Percentiles rank a stretch among this genome's conserved stretches.
These are phyloP conservation scores for Drosophila bipectinata DNA, from an alignment of 1,140 invertebrate genomes.

Conservation along the genomic window DNA sequence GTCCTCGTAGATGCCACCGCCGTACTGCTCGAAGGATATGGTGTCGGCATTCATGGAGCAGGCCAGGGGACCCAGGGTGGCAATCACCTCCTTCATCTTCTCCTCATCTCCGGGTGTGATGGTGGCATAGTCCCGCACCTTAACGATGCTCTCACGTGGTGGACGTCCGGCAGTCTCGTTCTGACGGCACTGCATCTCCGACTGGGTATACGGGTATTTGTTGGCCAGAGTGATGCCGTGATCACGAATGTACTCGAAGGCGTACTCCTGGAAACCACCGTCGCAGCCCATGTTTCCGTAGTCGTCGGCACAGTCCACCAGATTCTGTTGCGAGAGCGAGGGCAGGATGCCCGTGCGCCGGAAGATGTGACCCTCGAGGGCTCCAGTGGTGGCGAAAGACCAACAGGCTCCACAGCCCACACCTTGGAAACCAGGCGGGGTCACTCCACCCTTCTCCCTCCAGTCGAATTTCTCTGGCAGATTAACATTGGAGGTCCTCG, in stretches of 20 bases:
- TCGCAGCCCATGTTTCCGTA: slow-evolving; percentile 88
- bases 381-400: slow-evolving; percentile 86
- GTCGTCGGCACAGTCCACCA: slow-evolving; percentile 88
- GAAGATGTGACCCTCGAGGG: slow-evolving; percentile 86
- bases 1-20: slow-evolving; percentile 87
- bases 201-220: slow-evolving; percentile 85
- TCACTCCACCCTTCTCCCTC: slow-evolving; percentile 88
- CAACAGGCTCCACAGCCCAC: slow-evolving; percentile 86
- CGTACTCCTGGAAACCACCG: slow-evolving; percentile 88
- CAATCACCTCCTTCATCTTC: slow-evolving; percentile 90
- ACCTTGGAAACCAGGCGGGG: slow-evolving; percentile 89
- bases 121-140: slow-evolving; percentile 88
- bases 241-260: slow-evolving; percentile 88
- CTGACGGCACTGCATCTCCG: slow-evolving; percentile 86
- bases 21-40: slow-evolving; percentile 92
- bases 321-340: slow-evolving; percentile 87
- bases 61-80: slow-evolving; percentile 91
- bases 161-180: slow-evolving; percentile 80
- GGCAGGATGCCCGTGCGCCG: slow-evolving; percentile 88
- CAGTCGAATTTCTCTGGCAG: slow-evolving; percentile 87
- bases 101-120: slow-evolving; percentile 88
- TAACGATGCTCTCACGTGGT: slow-evolving; percentile 86
- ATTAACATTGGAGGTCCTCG: slow-evolving; percentile 36
- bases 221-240: slow-evolving; percentile 87
- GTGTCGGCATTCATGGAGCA: slow-evolving; percentile 93